Base-by-base conservation (phyloP, 2,797 vertebrate species). In the Danio jaintianensis region DNA sequence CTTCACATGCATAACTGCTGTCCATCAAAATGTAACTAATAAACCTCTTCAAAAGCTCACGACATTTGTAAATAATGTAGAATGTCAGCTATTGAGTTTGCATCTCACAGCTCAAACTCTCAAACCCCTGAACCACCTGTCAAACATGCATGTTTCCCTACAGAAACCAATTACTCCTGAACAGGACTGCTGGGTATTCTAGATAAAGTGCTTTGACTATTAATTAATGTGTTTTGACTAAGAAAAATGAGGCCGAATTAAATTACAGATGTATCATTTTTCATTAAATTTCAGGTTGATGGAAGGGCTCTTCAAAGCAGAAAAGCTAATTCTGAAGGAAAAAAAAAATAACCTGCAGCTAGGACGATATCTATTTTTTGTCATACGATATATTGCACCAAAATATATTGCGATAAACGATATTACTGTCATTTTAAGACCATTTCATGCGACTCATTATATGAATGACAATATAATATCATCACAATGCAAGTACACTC, bases 31-130 rank as follows among this genome's bases (percentile, higher is more conserved):
- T 42, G 12, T 45, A 68, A 52, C 52, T 55, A 43, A 66, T 55
- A 16, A 56, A 85, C 79, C 74, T 83, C 85, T 89, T 87, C 85
- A 81, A 85, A 73, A 56, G 43, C 78, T 86, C 86, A 87, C 85
- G 73, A 83, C 84, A 84, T 89, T 88, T 84, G 87, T 84, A 73
- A 84, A 82, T 88, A 86, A 90, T 88, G 86, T 78, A 87, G 78
- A 70, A 86, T 78, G 71, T 75, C 80, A 81, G 81, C 77, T 83
- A 85, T 50, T 69, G 13, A 87, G 22, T 47, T 7, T 80, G 12
- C 87, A 86, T 79, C 79, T 72, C 72, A 84, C 75, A 83, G 47
- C 78, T 81, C 66, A 83, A 84, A 75, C 71, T 75, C 69, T 67
- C 78, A 83, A 85, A 61, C 58, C 70, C 72, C 79, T 76, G 5